Evolutionary conservation across 2,113 vertebrate species (phyloP), one percentile per base, ranked within the genome.

Genomic region (Saguinus midas): DNA sequence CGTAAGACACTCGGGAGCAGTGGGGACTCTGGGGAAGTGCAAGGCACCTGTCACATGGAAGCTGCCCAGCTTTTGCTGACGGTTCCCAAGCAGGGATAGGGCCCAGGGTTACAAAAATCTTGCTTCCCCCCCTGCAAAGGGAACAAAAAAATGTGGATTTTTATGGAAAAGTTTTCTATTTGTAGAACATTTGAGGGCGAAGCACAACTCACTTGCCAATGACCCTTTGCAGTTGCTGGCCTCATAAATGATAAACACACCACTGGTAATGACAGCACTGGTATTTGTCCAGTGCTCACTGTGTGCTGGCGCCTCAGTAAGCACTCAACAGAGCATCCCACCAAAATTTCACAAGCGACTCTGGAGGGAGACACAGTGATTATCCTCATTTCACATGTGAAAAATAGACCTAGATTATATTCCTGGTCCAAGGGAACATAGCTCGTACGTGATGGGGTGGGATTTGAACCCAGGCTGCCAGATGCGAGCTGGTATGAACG

Each of bases 1-100:
- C n/a, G 0, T 2, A 83, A 20, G 81, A 35, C 45, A 32, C 55
- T 0, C 0, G 29, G 72, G 76, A 85, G 80, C 0, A 0, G 7
- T 1, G 37, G 82, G 61, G 64, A 91, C 40, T 25, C 55, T 4
- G 37, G 76, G 90, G 92, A 12, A 21, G 40, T 4, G 3, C 70
- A 11, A 25, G 73, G 81, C 18, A 80, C 79, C 40, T 35, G 72
- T 48, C 35, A 7, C 9, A 1, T 27, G 12, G 58, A 14, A 35
- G 87, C 40, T 70, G 87, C n/a, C 64, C 40, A 23, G 78, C 16
- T 37, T 48, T 29, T 78, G 68, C 20, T 12, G n/a, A n/a, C 21
- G 8, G 25, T 4, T n/a, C n/a, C 73, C 58, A 35, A 80, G 72
- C 66, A 58, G 84, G 45, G 73, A n/a, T 23, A 29, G 55, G 66